Evolutionary conservation across 2,113 vertebrate species (phyloP).

Genomic region (Alouatta palliata): DNA sequence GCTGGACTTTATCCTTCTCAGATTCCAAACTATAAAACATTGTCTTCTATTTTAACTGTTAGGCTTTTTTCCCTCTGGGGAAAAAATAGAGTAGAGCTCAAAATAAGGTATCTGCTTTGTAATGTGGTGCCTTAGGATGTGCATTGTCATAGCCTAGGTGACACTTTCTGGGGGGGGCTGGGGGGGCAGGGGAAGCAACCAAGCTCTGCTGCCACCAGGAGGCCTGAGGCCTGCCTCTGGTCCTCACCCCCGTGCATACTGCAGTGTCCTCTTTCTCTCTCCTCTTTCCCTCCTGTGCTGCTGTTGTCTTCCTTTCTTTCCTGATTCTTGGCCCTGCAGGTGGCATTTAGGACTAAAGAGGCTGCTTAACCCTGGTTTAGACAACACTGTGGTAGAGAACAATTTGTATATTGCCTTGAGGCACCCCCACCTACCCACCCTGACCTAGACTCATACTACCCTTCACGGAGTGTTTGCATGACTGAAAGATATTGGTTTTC

Average conservation of each 20-base stretch:
- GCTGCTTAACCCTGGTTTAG: constrained; percentile 61
- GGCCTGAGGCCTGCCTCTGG: neutral
- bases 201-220: constrained; percentile 51
- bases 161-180: neutral
- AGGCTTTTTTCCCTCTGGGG: neutral
- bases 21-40: constrained; percentile 51
- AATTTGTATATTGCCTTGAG: constrained; percentile 61
- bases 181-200: neutral
- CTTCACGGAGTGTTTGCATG: constrained; percentile 64
- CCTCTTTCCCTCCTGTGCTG: neutral
- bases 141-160: neutral
- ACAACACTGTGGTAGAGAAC: constrained; percentile 33
- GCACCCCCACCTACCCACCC: constrained; percentile 14
- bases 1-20: constrained; percentile 73
- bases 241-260: neutral
- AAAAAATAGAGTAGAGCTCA: neutral
- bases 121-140: neutral
- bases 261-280: neutral
- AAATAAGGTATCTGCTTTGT: constrained; percentile 7
- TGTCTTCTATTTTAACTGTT: constrained; percentile 7
- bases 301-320: constrained; percentile 37
- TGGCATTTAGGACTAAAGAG: constrained; percentile 59
- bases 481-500: constrained; percentile 64
- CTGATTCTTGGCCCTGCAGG: constrained; percentile 57
- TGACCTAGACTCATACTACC: constrained; percentile 52